These are phyloP conservation scores for Dipodomys ordii DNA, from an alignment of 2,113 vertebrate species.

Conservation along the genomic window DNA sequence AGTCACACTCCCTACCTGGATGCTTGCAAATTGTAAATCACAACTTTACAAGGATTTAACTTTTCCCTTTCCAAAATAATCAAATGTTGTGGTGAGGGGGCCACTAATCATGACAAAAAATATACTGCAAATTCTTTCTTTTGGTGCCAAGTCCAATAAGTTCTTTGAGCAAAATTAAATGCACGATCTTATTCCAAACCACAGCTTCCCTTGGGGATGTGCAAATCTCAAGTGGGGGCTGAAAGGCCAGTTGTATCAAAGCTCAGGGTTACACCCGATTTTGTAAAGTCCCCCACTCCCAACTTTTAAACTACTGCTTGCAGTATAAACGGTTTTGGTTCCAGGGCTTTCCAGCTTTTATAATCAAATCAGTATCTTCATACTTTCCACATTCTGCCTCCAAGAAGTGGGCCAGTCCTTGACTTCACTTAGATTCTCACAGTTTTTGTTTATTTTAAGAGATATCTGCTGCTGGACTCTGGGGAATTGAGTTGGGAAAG, in stretches of 20 bases:
- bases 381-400: constrained; percentile 87
- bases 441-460: constrained; percentile 88
- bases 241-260: constrained; percentile 89
- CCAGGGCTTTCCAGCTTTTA: constrained; percentile 84
- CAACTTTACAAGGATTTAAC: constrained; percentile 88
- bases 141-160: constrained; percentile 91
- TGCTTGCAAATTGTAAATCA: constrained; percentile 88
- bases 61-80: constrained; percentile 90
- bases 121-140: constrained; percentile 90
- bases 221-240: constrained; percentile 88
- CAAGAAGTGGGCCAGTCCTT: constrained; percentile 83
- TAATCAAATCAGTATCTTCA: constrained; percentile 88
- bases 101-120: constrained; percentile 91
- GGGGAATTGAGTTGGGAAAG: constrained; percentile 64
- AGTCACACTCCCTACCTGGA: constrained; percentile 86
- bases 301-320: constrained; percentile 84
- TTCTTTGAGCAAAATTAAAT: constrained; percentile 90
- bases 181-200: constrained; percentile 89
- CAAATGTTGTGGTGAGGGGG: constrained; percentile 86
- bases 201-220: constrained; percentile 89
- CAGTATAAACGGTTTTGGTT: constrained; percentile 81
- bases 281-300: constrained; percentile 80
- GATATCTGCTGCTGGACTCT: constrained; percentile 70
- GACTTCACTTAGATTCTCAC: constrained; percentile 87
- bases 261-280: constrained; percentile 89